phyloP scores from a whole-genome alignment of 2,113 vertebrate species.

The Phrynosoma blainvillii region DNA sequence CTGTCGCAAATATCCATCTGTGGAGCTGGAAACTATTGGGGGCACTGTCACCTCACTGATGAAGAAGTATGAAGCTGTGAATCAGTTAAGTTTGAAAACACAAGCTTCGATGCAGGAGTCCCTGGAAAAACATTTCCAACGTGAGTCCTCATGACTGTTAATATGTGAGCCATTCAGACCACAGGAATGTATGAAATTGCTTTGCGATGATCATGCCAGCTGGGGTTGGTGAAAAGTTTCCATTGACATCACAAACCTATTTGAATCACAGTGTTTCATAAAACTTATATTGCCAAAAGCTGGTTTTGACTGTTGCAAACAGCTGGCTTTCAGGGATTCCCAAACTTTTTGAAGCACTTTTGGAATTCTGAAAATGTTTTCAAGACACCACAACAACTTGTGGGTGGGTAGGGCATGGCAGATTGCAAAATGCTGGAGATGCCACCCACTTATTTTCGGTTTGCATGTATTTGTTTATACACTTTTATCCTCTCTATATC shows the following conservation, averaged over 20 bases:
- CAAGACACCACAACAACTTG: background rate
- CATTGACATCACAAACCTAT: slow-evolving; percentile 43
- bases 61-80: slow-evolving; percentile 86
- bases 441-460: background rate
- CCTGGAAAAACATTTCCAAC: slow-evolving; percentile 85
- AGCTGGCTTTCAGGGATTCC: slow-evolving; percentile 16
- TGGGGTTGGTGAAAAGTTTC: slow-evolving; percentile 39
- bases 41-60: slow-evolving; percentile 82
- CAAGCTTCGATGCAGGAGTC: slow-evolving; percentile 85
- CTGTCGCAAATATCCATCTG: slow-evolving; percentile 87
- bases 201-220: slow-evolving; percentile 43
- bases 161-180: slow-evolving; percentile 22
- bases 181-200: slow-evolving; percentile 41
- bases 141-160: slow-evolving; percentile 74
- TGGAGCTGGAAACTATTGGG: slow-evolving; percentile 85
- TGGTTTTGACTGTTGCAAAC: background rate
- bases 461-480: too few species aligned
- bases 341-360: background rate
- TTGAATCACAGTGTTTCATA: slow-evolving; percentile 20
- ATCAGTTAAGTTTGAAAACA: slow-evolving; percentile 82
- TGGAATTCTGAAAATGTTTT: background rate
- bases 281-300: slow-evolving; percentile 6
- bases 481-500: background rate
- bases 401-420: background rate
- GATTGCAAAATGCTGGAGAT: background rate